Evolutionary conservation across 2,113 vertebrate genomes (phyloP).

Genomic region (Ceratotherium simum): DNA sequence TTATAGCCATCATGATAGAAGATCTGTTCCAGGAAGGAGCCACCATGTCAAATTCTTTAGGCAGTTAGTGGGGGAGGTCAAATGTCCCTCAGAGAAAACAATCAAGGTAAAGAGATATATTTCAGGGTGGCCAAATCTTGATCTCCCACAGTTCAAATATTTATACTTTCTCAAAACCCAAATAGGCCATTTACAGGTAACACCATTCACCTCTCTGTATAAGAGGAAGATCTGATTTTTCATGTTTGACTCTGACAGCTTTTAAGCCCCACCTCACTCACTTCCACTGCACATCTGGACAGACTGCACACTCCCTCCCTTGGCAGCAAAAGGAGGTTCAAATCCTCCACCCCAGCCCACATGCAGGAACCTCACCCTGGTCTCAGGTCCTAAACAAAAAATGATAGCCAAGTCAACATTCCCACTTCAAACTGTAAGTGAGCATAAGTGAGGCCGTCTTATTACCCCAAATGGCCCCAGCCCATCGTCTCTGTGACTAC

Average conservation of each 20-base stretch:
- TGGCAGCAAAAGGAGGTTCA: neutral
- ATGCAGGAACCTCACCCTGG: neutral
- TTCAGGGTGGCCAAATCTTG: no score
- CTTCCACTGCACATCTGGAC: neutral
- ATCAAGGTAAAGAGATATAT: no score
- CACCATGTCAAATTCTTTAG: no score
- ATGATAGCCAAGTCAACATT: neutral
- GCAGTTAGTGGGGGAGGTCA: no score
- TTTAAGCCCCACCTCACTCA: neutral
- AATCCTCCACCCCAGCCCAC: neutral
- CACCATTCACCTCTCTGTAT: neutral
- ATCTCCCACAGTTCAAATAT: neutral
- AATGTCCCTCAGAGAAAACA: no score
- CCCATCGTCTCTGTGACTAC: no score
- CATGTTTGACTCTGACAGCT: neutral
- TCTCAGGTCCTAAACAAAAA: neutral
- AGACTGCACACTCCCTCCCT: fast-evolving
- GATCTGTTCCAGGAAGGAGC: no score
- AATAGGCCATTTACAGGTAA: neutral
- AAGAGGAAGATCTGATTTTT: neutral
- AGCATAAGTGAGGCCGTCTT: no score
- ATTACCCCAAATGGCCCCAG: no score
- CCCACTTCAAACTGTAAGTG: neutral
- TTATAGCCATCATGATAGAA: no score
- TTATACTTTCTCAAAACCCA: neutral